A percentile compares a stretch with the other conserved stretches of the same genome.
phyloP scores from a whole-genome alignment of 2,797 vertebrate species.

The Xenops minutus region DNA sequence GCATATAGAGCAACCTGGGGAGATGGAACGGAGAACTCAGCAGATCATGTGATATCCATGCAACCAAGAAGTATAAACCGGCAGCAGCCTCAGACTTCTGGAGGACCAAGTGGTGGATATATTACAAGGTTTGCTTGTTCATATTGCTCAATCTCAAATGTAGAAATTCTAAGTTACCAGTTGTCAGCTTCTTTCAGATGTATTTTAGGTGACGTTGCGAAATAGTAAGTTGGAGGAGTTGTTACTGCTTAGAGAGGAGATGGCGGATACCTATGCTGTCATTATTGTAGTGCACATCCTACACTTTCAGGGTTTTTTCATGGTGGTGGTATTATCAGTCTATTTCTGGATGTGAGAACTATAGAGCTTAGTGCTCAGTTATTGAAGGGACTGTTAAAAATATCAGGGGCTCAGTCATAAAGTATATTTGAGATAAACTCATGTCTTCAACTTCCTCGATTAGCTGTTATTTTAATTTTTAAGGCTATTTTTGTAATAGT shows the following conservation, averaged over 20 bases:
- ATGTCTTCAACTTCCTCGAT: background rate
- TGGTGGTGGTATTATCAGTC: background rate
- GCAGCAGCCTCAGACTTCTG: constrained; percentile 64
- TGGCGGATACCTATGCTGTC: background rate
- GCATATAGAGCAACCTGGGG: constrained; percentile 90
- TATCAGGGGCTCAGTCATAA: background rate
- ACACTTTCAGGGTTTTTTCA: rapidly evolving
- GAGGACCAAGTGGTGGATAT: constrained; percentile 82
- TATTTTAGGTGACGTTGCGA: background rate
- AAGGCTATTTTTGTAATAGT: background rate
- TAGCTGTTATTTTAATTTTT: background rate
- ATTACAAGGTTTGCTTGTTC: constrained; percentile 82
- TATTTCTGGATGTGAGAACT: background rate
- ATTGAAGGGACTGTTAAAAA: background rate
- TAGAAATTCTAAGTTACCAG: background rate
- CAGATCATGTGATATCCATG: constrained; percentile 80
- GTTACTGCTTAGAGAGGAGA: background rate
- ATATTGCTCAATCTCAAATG: background rate
- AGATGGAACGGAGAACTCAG: constrained; percentile 66
- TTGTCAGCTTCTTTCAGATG: background rate
- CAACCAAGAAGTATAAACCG: constrained; percentile 82
- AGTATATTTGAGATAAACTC: background rate
- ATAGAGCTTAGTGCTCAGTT: background rate
- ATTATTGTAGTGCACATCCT: background rate
- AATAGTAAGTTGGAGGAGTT: background rate